Base-by-base conservation (phyloP, 2,888 invertebrate species). In the Anthophora plumipes region DNA sequence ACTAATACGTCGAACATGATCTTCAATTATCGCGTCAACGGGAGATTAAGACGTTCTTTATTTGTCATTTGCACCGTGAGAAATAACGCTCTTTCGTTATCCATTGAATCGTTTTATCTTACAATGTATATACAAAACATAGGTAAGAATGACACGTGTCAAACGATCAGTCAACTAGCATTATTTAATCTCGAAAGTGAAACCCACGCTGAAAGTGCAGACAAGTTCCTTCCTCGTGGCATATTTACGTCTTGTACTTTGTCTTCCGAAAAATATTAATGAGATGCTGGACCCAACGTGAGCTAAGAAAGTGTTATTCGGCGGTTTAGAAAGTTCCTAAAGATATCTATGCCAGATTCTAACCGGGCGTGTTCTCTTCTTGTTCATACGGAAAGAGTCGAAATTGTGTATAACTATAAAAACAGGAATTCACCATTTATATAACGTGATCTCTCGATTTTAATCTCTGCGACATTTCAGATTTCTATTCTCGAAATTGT, bases 301-400 rank as follows among this genome's bases (percentile, higher is more conserved):
- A 50, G 63, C 57, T 59, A 70, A 72, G 76, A 78, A 31, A 31
- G 31, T 3, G 31, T 84, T 84, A 85, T 89, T 88, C 75, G 85
- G 85, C 77, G 83, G 84, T 89, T 90, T 91, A 90, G 91, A 91
- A 91, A 91, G 90, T 91, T 89, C 80, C 82, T 77, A 83, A 88
- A 87, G 84, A 89, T 83, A 68, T 67, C 48, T 82, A 72, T 69
- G 72, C 55, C 74, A 73, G 57, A 79, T 74, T 83, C 63, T 57
- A 76, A 77, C 80, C 83, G 79, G 77, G 80, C 82, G 60, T 20
- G 31, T 14, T 9, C 9, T 6, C 25, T 46, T 46, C 46, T 25
- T 69, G 54, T 77, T 77, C 55, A 9, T 0, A 37, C 39, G 46
- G 59, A 52, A 61, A 4, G 37, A 7, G 11, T 31, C 5, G 2